Evolutionary conservation across 2,113 vertebrate species (phyloP), one percentile per base, ranked within the genome.

Genomic region (Tupaia chinensis): DNA sequence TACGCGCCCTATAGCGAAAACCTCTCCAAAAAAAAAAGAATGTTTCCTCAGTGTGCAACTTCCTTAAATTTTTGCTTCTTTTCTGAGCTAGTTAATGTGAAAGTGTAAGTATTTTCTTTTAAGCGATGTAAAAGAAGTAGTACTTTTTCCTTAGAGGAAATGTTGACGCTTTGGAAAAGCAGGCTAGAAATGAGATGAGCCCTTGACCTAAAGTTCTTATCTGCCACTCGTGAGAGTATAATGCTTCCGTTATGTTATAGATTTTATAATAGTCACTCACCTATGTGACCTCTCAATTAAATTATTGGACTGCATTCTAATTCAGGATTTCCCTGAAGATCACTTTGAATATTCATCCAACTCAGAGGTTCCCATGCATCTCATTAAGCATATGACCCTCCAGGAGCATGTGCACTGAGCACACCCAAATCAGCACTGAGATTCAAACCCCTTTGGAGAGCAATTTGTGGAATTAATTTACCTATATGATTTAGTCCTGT

Each of bases 391-490:
- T 61, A 77, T 29, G 27, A 69, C 14, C 73, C 72, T 65, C 68
- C 53, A 69, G 63, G 27, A 92, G 14, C 56, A 60, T 60, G 83
- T 83, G 44, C 19, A 27, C 1, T 81, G 82, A 82, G 29, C 81
- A 79, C 17, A 91, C 58, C 88, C 54, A 56, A 88, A 17, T 72
- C 81, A 89, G 25, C 54, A 7, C 19, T 16, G 66, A 82, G 61
- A 88, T 92, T 87, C 89, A 78, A 56, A 77, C 83, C 87, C 16
- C 61, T 89, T 95, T 89, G 29, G 93, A 96, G 63, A 94, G 89
- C 29, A 83, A 81, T 92, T 68, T 95, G 53, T 87, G 32, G 60
- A 94, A 96, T 96, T 94, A 87, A 87, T 96, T 96, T 95, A 95
- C 83, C 84, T 96, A 4, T 81, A 73, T 66, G 79, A 87, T 80